phyloP scores from a whole-genome alignment of 2,113 vertebrate species.

The Limnothrissa miodon region DNA sequence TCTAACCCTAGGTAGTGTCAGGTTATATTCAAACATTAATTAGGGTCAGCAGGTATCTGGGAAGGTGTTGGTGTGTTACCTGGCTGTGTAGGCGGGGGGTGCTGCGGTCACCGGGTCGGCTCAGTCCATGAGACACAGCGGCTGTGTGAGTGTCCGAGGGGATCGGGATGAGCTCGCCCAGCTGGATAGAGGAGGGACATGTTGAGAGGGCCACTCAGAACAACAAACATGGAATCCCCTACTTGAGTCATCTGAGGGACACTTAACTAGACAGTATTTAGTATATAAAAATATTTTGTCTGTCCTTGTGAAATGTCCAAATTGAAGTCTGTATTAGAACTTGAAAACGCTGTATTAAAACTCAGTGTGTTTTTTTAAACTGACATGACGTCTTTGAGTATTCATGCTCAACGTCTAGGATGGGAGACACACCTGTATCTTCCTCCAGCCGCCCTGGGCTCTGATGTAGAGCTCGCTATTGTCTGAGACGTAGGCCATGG shows the following conservation, averaged over 20 bases:
- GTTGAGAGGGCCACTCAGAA: neutral
- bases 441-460: constrained; percentile 82
- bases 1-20: too few species aligned
- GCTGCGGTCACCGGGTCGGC: constrained; percentile 50
- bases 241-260: neutral
- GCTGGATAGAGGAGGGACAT: constrained; percentile 60
- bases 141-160: constrained; percentile 67
- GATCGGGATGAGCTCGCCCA: constrained; percentile 83
- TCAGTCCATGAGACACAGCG: constrained; percentile 54
- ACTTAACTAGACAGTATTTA: too few species aligned
- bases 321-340: too few species aligned
- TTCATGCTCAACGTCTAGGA: neutral
- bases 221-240: neutral
- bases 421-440: constrained; percentile 75
- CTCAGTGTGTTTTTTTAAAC: neutral
- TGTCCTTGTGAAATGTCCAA: neutral
- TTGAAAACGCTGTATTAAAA: neutral
- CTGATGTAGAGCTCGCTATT: constrained; percentile 82
- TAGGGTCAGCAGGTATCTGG: too few species aligned
- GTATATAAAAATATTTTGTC: too few species aligned
- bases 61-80: constrained; percentile 42
- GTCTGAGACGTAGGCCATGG: constrained; percentile 81
- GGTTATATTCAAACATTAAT: too few species aligned
- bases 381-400: neutral
- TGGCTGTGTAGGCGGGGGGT: constrained; percentile 58